phyloP scores from a whole-genome alignment of 2,113 vertebrate genomes.

The Myotis yumanensis region DNA sequence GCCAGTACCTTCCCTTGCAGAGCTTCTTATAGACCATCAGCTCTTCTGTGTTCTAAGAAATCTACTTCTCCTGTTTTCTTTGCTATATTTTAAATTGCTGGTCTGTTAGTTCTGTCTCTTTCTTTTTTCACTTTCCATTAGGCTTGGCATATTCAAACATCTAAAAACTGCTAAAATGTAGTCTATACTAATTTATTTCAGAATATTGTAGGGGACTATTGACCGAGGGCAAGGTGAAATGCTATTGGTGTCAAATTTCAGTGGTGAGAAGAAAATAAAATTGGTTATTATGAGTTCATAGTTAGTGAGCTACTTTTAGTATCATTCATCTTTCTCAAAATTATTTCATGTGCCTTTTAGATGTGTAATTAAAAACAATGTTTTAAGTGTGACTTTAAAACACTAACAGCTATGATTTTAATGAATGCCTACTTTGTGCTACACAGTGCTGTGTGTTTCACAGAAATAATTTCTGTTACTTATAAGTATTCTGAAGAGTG shows the following conservation, averaged over 20 bases:
- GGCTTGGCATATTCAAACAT: slow-evolving; percentile 8
- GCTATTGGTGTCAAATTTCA: neutral
- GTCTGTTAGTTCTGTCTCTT: neutral
- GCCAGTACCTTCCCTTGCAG: neutral
- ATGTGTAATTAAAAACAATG: neutral
- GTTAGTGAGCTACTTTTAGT: slow-evolving; percentile 2
- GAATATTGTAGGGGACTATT: neutral
- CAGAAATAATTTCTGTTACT: neutral
- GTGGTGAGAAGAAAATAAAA: neutral
- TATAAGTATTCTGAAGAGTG: neutral
- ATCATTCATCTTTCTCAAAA: slow-evolving; percentile 7
- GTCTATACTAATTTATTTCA: neutral
- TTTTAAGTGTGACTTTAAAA: slow-evolving; percentile 18
- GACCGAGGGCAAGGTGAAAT: neutral
- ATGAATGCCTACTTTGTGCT: neutral
- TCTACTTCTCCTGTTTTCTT: neutral
- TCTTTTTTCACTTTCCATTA: neutral
- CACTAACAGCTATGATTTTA: neutral
- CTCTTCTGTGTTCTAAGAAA: neutral
- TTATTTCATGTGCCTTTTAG: neutral
- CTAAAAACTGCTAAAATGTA: neutral
- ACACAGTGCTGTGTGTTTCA: neutral
- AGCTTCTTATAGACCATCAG: neutral
- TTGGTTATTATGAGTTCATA: neutral
- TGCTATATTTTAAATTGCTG: neutral